Percentiles rank a stretch among this genome's conserved stretches.
phyloP scores from a whole-genome alignment of 2,797 vertebrate genomes.

The Labroides dimidiatus region DNA sequence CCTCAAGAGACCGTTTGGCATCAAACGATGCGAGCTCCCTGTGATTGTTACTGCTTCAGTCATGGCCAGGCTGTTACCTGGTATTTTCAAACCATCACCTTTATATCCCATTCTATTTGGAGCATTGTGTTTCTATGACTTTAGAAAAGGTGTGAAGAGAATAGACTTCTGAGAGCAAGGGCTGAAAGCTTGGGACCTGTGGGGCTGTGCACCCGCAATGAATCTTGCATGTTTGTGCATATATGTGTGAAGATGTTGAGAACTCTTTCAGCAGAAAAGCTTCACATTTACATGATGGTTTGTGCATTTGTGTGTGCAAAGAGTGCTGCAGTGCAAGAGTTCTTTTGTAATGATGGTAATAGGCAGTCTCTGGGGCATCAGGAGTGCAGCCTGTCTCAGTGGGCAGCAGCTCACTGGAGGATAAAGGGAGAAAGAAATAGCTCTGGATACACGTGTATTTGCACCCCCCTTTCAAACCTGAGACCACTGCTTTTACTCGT shows the following conservation, averaged over 20 bases:
- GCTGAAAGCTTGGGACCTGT: constrained; percentile 42
- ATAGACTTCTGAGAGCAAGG: constrained; percentile 46
- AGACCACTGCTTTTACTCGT: constrained; percentile 25
- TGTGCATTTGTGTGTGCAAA: constrained; percentile 15
- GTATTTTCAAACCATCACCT: constrained; percentile 71
- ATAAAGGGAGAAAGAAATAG: constrained; percentile 36
- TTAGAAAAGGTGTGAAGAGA: constrained; percentile 48
- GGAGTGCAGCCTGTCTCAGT: constrained; percentile 38
- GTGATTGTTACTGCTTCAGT: constrained; percentile 74
- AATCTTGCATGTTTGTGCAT: constrained; percentile 32
- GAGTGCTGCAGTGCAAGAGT: constrained; percentile 16
- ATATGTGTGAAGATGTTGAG: constrained; percentile 9
- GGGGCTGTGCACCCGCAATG: constrained; percentile 39
- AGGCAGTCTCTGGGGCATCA: constrained; percentile 47
- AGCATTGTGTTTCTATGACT: constrained; percentile 51
- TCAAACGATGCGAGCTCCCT: constrained; percentile 73
- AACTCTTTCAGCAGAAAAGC: constrained; percentile 8
- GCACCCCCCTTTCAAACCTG: constrained; percentile 46
- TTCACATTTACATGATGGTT: constrained; percentile 27
- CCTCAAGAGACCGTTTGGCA: constrained; percentile 74
- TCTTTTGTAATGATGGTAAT: constrained; percentile 57
- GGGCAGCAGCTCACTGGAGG: constrained; percentile 47
- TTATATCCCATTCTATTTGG: constrained; percentile 66
- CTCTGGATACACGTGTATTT: constrained; percentile 38
- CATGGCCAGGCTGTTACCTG: constrained; percentile 63